Percentiles rank a stretch among this genome's conserved stretches.
phyloP scores from a whole-genome alignment of 2,888 invertebrate genomes.

The Gymnocheta viridis region DNA sequence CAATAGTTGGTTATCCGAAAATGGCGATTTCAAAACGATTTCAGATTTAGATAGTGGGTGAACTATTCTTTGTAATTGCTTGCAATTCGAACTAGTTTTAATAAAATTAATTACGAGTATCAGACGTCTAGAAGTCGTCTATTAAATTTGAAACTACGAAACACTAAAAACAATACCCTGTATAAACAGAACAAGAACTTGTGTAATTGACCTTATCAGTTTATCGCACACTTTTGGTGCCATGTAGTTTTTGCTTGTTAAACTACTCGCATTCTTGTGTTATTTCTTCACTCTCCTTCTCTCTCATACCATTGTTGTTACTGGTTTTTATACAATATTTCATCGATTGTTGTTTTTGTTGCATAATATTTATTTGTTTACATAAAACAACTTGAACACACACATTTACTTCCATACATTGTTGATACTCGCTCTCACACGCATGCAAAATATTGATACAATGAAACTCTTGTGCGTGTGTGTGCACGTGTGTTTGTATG shows the following conservation, averaged over 20 bases:
- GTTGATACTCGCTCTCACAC: neutral
- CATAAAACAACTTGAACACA: slow-evolving; percentile 45
- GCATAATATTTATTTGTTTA: slow-evolving; percentile 56
- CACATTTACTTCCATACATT: neutral
- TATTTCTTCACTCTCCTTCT: neutral
- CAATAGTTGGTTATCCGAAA: too few relatives aligned
- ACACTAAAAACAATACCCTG: too few relatives aligned
- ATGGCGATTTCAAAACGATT: too few relatives aligned
- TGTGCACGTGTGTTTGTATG: neutral
- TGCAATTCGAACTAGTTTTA: too few relatives aligned
- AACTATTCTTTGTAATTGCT: too few relatives aligned
- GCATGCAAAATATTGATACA: slow-evolving; percentile 3
- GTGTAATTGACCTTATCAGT: neutral
- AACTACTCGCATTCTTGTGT: slow-evolving; percentile 21
- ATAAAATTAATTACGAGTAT: too few relatives aligned
- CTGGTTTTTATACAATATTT: neutral
- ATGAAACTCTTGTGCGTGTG: neutral
- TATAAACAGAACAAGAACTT: neutral
- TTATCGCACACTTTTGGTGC: neutral
- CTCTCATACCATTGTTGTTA: neutral
- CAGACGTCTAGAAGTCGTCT: too few relatives aligned
- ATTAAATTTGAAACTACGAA: too few relatives aligned
- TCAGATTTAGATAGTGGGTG: too few relatives aligned
- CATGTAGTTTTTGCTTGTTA: neutral
- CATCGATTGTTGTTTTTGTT: slow-evolving; percentile 28